Base-by-base conservation (phyloP, 2,113 vertebrate genomes). In the Tringa solitaria region DNA sequence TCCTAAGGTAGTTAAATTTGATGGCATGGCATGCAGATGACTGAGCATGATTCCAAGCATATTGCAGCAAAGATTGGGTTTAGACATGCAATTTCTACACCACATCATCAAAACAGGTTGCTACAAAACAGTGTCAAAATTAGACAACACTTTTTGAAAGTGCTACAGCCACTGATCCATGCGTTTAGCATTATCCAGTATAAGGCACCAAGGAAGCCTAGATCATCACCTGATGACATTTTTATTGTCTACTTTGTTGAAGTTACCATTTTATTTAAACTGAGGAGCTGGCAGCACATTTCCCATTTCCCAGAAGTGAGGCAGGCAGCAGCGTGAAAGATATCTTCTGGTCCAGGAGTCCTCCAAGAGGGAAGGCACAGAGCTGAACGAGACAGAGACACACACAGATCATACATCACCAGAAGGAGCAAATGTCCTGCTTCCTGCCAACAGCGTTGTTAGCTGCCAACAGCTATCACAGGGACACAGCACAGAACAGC, bases 351-450 rank as follows among this genome's bases (percentile, higher is more conserved):
- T 69, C 59, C 72, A 93, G 74, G 28, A 84, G 51, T 53, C 37
- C 65, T 78, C 27, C 80, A 75, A 65, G 54, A 84, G 13, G 41
- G 32, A 74, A 78, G 78, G 24, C n/a, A 59, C 37, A 46, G 46
- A 77, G 18, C 50, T 63, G 75, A 46, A 7, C 0, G 0, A 56
- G 39, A 27, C 0, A 0, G 8, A 80, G 54, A n/a, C 33, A 10
- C 61, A 64, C 30, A 20, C 50, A 57, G 48, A 60, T 26, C 8
- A 0, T 56, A 56, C 59, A 48, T 43, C 57, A 46, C 19, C 72
- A 87, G 54, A 33, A 83, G 53, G 54, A 89, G 15, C 33, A 60
- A 77, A 46, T 1, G 28, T 48, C 68, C 54, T 74, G 59, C 45
- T 26, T 84, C 59, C 73, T 43, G 53, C 50, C 87, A 79, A 63